These are phyloP conservation scores for Cygnus atratus DNA, from an alignment of 2,113 vertebrate species.

Conservation along the genomic window DNA sequence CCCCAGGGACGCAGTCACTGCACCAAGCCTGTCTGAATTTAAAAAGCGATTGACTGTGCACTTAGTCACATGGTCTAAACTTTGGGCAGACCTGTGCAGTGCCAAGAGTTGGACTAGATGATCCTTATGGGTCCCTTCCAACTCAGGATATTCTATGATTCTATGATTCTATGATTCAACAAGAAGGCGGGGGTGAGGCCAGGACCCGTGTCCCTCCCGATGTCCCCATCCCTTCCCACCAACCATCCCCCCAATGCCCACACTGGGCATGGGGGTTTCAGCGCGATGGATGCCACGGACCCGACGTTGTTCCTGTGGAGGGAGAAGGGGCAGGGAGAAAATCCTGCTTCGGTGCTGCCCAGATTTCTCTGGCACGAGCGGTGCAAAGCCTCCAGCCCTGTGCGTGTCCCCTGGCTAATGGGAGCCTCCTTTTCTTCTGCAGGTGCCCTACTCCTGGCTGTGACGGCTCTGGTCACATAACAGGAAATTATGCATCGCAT, in stretches of 20 bases:
- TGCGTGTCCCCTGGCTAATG: neutral
- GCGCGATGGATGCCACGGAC: neutral
- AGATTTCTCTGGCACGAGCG: neutral
- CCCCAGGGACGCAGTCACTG: too few species aligned
- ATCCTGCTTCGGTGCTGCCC: neutral
- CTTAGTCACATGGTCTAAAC: too few species aligned
- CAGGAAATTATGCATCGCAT: conserved; percentile 86
- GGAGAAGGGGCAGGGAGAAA: neutral
- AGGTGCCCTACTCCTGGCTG: conserved; percentile 88
- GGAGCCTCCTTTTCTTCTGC: conserved; percentile 3
- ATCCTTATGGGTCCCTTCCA: too few species aligned
- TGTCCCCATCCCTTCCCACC: neutral
- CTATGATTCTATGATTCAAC: too few species aligned
- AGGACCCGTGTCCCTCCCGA: neutral
- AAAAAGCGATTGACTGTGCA: too few species aligned
- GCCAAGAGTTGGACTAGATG: too few species aligned
- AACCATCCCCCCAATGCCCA: accelerated
- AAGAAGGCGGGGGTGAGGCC: neutral
- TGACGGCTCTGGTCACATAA: conserved; percentile 86
- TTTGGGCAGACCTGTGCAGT: too few species aligned
- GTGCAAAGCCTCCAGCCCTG: neutral
- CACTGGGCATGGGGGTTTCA: accelerated
- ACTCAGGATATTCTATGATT: too few species aligned
- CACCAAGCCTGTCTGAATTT: too few species aligned
- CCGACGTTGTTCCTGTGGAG: neutral